Evolutionary conservation across 30 jellyfish, hydroid and myxozoan genomes (phyloP), one percentile per base, ranked within the genome.

Genomic region (Nemopilema nomurai): DNA sequence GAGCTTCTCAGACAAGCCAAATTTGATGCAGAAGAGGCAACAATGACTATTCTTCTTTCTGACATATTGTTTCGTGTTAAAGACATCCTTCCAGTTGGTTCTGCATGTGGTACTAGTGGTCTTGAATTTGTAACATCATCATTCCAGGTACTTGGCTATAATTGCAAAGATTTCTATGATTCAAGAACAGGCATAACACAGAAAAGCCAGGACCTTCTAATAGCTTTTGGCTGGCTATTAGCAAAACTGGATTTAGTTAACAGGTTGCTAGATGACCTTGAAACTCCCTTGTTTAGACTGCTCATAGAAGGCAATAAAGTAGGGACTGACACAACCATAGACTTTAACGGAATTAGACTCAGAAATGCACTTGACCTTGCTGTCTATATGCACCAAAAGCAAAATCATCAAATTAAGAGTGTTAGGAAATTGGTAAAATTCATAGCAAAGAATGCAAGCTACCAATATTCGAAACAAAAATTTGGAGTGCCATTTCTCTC

Each of bases 1-100:
- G 98, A 92, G 80, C 1, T 80, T 17, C 65, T 92, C 49, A 95
- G 98, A 29, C 98, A 86, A 82, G 96, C 98, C 51, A 92, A 92
- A 76, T 86, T 80, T 68, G 83, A 92, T 71, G 52, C 31, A 18
- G 51, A 68, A 18, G 96, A 87, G 25, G 98, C 95, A 41, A 65
- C 83, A 9, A 51, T 32, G 28, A 77, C 77, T 23, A 29, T 91
- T 22, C 31, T 90, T 26, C 70, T 83, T 9, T 50, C 69, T 62
- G 83, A 80, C 17, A 33, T 87, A 16, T 27, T 79, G 51, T 13
- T 17, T 1, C 19, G 31, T 50, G 41, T 31, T 21, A 31, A 50
- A 18, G 31, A 66, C 17, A 24, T 33, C 16, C 29, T 28, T 18
- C 8, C 24, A 7, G 16, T n/a, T 21, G 28, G 26, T 30, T 49